Percentiles rank a stretch among this genome's conserved stretches.
Evolutionary conservation across 2,888 invertebrate genomes (phyloP).

Genomic region (Lamproptera curius): DNA sequence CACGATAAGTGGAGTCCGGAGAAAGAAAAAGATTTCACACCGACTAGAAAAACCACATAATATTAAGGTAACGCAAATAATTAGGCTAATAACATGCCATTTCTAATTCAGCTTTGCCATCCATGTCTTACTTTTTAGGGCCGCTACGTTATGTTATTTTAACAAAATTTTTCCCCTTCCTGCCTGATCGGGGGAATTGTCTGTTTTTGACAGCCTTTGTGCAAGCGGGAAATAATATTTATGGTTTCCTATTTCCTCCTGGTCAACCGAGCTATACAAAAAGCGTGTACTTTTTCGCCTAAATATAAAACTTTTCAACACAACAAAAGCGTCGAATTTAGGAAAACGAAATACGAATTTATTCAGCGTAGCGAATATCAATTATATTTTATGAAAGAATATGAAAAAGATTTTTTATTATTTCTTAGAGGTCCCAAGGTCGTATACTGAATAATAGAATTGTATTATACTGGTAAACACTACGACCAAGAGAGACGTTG

Average conservation of each 20-base stretch:
- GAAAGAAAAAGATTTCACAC: too few species aligned
- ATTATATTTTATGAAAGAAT: not conserved
- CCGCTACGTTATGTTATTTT: too few species aligned
- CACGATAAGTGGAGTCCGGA: too few species aligned
- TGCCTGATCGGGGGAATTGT: conserved; percentile 2
- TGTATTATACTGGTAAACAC: too few species aligned
- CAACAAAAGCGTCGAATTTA: not conserved
- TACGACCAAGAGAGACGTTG: too few species aligned
- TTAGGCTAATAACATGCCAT: too few species aligned
- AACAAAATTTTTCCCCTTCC: not conserved
- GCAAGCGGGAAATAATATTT: conserved; percentile 7
- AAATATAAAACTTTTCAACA: not conserved
- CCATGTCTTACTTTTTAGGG: too few species aligned
- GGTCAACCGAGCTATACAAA: not conserved
- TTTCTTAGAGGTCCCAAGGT: not conserved
- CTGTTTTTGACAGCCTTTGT: conserved; percentile 17
- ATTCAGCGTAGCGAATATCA: not conserved
- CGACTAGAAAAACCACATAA: too few species aligned
- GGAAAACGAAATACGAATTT: not conserved
- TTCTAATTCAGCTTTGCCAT: too few species aligned
- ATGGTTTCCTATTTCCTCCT: conserved; percentile 13
- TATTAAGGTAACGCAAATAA: too few species aligned
- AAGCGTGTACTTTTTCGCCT: not conserved
- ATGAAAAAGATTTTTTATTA: not conserved
- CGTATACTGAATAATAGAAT: too few species aligned